Evolutionary conservation across 2,797 vertebrate species (phyloP).

Genomic region (Anisognathus igniventris): DNA sequence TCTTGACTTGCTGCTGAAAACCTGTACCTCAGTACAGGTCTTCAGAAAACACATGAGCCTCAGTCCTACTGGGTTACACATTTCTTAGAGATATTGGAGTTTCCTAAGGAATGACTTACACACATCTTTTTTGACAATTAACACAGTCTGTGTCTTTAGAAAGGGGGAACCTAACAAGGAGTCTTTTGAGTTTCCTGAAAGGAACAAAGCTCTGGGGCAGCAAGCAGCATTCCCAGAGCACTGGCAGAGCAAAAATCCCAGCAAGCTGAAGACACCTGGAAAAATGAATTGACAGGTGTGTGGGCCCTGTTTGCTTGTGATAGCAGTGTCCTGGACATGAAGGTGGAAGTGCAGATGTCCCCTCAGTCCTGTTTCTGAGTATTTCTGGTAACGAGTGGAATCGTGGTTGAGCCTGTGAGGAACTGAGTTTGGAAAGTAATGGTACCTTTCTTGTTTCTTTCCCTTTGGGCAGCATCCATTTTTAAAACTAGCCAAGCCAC

Average conservation of each 20-base stretch:
- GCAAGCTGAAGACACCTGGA: neutral
- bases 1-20: neutral
- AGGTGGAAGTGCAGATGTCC: neutral
- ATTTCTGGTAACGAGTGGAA: neutral
- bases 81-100: neutral
- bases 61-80: neutral
- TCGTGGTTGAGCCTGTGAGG: neutral
- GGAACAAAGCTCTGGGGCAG: neutral
- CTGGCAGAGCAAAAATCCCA: neutral
- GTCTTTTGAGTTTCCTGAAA: neutral
- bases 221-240: neutral
- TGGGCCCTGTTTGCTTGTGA: neutral
- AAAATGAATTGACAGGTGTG: neutral
- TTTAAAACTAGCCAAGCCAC: constrained; percentile 90
- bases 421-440: constrained; percentile 12
- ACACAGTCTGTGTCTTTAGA: neutral
- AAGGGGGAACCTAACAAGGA: neutral
- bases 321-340: neutral
- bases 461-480: constrained; percentile 83
- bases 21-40: neutral
- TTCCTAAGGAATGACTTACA: neutral
- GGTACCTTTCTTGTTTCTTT: neutral
- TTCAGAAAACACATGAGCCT: neutral
- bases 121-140: neutral
- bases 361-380: neutral